These are phyloP conservation scores for Saccopteryx bilineata DNA, from an alignment of 2,113 vertebrate species.

Conservation along the genomic window DNA sequence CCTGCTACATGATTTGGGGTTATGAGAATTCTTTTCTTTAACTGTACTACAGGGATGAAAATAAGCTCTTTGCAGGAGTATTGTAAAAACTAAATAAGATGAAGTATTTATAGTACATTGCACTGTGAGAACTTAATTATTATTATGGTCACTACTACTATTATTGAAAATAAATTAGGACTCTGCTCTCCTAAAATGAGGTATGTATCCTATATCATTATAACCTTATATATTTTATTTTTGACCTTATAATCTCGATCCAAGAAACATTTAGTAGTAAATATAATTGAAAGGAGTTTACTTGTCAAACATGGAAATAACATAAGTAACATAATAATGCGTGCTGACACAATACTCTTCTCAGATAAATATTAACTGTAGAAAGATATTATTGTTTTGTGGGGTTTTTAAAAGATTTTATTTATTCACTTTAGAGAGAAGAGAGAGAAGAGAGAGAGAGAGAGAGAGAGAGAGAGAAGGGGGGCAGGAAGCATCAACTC, in stretches of 20 bases:
- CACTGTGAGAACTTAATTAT: not conserved
- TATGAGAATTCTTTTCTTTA: not conserved
- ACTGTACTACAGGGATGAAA: not conserved
- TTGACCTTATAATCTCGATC: not conserved
- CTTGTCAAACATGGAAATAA: slow-evolving; percentile 8
- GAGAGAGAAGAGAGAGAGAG: too few relatives aligned
- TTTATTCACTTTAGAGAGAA: too few relatives aligned
- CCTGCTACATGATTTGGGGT: not conserved
- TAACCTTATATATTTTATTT: slow-evolving; percentile 24
- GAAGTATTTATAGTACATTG: not conserved
- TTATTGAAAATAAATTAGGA: slow-evolving; percentile 7
- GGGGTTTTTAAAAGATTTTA: too few relatives aligned
- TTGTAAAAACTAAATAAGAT: not conserved
- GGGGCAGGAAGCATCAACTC: too few relatives aligned
- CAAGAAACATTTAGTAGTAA: slow-evolving; percentile 8
- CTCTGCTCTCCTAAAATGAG: not conserved
- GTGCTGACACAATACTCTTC: not conserved
- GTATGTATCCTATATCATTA: not conserved
- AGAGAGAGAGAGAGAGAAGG: too few relatives aligned
- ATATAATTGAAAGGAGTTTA: not conserved
- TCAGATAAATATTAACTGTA: not conserved
- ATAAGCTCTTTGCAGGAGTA: not conserved
- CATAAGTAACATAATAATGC: not conserved
- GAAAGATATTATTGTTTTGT: not conserved
- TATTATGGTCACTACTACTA: not conserved